phyloP scores from a whole-genome alignment of 2,797 vertebrate species.

The Graptemys geographica region DNA sequence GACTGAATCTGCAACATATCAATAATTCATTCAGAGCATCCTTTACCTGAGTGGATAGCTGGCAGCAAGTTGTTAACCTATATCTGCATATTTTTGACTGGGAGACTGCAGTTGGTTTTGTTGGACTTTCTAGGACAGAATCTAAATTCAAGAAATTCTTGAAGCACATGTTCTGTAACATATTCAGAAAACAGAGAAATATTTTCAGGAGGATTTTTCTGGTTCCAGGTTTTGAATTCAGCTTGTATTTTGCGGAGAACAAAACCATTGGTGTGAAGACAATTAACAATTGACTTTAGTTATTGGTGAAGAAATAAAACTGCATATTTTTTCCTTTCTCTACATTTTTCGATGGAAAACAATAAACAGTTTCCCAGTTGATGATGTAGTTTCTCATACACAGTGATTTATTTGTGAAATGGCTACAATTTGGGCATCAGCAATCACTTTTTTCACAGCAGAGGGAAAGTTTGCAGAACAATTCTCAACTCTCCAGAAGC shows the following conservation, averaged over 20 bases:
- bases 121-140: background rate
- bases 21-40: constrained; percentile 22
- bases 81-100: background rate
- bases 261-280: background rate
- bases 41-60: background rate
- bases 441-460: background rate
- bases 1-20: background rate
- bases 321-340: background rate
- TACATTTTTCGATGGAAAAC: background rate
- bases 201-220: background rate
- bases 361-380: background rate
- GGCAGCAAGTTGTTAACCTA: background rate
- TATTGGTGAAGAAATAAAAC: accelerated
- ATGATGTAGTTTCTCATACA: background rate
- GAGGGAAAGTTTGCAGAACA: background rate
- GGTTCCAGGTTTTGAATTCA: background rate
- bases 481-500: background rate
- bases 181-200: background rate
- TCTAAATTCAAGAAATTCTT: background rate
- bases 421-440: accelerated
- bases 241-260: background rate
- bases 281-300: background rate
- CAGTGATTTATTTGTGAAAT: background rate
- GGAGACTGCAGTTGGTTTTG: constrained; percentile 18
- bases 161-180: background rate